Conservation (phyloP, 1,140 invertebrate genomes). For the Leptinotarsa defecta region DNA sequence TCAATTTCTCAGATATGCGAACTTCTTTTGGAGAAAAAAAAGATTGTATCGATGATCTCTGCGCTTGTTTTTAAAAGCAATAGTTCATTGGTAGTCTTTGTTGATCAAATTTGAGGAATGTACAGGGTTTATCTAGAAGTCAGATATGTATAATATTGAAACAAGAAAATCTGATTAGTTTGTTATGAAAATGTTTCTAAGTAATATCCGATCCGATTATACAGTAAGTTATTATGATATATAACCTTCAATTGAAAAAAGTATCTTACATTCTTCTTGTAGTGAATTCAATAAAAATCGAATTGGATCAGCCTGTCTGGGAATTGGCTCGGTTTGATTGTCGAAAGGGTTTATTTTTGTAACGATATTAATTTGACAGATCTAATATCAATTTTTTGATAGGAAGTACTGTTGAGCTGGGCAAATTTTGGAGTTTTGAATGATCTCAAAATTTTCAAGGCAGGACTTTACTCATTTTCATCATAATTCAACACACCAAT, state of each 20-base stretch:
- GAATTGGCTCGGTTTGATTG: not conserved
- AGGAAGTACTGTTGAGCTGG: not conserved
- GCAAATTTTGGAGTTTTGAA: not conserved
- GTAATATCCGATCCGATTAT: too few relatives aligned
- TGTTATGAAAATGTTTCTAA: too few relatives aligned
- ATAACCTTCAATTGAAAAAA: too few relatives aligned
- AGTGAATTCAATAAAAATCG: not conserved
- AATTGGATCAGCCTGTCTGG: not conserved
- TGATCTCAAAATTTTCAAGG: conserved; percentile 3
- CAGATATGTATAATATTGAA: too few relatives aligned
- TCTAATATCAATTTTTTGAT: conserved; percentile 4
- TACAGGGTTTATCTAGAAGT: not conserved
- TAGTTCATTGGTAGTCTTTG: not conserved
- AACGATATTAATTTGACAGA: conserved; percentile 5
- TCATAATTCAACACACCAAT: too few relatives aligned
- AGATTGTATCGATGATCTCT: not conserved
- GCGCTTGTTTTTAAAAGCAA: not conserved
- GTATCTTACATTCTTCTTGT: too few relatives aligned
- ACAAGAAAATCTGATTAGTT: too few relatives aligned
- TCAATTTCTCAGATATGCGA: not conserved
- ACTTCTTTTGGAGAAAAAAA: not conserved
- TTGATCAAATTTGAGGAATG: not conserved
- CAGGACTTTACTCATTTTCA: not conserved
- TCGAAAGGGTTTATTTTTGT: not conserved
- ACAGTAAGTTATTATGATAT: too few relatives aligned